Conservation (phyloP, 2,113 vertebrate species). For the Hymenochirus boettgeri region DNA sequence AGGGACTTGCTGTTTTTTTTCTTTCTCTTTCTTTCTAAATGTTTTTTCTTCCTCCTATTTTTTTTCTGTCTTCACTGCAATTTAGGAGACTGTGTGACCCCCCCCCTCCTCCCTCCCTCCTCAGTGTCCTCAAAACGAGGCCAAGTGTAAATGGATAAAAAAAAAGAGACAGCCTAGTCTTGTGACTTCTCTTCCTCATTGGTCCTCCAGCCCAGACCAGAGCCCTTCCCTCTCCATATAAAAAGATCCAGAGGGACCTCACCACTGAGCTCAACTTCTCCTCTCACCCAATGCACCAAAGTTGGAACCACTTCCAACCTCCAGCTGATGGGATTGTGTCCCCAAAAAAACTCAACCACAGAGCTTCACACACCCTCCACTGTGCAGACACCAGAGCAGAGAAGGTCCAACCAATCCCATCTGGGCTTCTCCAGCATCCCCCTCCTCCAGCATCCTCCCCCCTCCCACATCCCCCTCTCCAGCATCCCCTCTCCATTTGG, state of each 20-base stretch:
- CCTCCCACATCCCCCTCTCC: neutral
- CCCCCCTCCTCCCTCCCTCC: neutral
- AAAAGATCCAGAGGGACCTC: conserved; percentile 79
- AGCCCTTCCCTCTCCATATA: conserved; percentile 73
- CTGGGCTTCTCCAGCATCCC: neutral
- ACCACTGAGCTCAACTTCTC: conserved; percentile 69
- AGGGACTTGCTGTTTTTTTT: no score
- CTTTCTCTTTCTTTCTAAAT: no score
- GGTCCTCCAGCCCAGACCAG: conserved; percentile 59
- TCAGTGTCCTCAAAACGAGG: conserved; percentile 38
- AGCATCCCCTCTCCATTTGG: neutral
- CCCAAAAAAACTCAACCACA: neutral
- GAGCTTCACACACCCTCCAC: neutral
- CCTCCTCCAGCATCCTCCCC: neutral
- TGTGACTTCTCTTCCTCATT: conserved; percentile 58
- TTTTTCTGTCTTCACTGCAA: neutral
- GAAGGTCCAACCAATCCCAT: no score
- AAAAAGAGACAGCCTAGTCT: conserved; percentile 36
- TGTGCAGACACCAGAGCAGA: neutral
- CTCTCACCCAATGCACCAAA: conserved; percentile 68
- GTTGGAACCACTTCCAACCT: conserved; percentile 74
- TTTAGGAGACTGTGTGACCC: neutral
- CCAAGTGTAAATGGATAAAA: conserved; percentile 47
- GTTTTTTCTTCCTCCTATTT: no score
- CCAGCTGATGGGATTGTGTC: conserved; percentile 56